Conservation (phyloP, 2,113 vertebrate species). For the Corythoichthys intestinalis region DNA sequence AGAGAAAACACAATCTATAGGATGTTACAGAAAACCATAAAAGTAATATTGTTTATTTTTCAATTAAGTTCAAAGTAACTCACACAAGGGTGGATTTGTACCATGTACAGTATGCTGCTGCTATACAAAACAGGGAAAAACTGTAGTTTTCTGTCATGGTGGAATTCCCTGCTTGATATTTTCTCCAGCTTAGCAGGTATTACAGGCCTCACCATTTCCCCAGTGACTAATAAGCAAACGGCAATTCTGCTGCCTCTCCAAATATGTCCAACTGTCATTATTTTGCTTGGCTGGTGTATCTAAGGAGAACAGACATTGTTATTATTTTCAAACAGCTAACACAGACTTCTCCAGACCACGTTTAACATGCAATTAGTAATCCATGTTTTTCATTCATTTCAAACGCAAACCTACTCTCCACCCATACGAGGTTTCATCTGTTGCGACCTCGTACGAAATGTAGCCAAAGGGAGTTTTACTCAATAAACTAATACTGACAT, state of each 20-base stretch:
- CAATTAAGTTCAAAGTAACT: not conserved
- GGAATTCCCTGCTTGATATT: not conserved
- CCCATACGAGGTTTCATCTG: constrained; percentile 1
- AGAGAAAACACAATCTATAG: not conserved
- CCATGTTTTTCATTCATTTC: constrained; percentile 13
- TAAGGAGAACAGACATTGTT: not conserved
- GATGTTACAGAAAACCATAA: not conserved
- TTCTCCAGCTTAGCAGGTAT: not conserved
- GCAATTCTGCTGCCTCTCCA: constrained; percentile 3
- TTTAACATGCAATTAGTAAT: constrained; percentile 1
- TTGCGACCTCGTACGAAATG: constrained; percentile 18
- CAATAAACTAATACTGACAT: constrained; percentile 34
- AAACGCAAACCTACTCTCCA: constrained; percentile 6
- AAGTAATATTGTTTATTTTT: not conserved
- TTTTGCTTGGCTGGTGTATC: not conserved
- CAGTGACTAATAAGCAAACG: not conserved
- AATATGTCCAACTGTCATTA: not conserved
- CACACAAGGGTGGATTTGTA: not conserved
- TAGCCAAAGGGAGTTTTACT: constrained; percentile 32
- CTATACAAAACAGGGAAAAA: not conserved
- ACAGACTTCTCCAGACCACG: not conserved
- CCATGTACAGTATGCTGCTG: not conserved
- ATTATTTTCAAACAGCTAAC: constrained; percentile 9
- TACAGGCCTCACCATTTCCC: not conserved
- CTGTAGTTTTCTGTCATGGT: not conserved